A percentile compares a stretch with the other conserved stretches of the same genome.
These are phyloP conservation scores for Eupithecia subfuscata DNA, from an alignment of 2,888 invertebrate species.

Conservation along the genomic window DNA sequence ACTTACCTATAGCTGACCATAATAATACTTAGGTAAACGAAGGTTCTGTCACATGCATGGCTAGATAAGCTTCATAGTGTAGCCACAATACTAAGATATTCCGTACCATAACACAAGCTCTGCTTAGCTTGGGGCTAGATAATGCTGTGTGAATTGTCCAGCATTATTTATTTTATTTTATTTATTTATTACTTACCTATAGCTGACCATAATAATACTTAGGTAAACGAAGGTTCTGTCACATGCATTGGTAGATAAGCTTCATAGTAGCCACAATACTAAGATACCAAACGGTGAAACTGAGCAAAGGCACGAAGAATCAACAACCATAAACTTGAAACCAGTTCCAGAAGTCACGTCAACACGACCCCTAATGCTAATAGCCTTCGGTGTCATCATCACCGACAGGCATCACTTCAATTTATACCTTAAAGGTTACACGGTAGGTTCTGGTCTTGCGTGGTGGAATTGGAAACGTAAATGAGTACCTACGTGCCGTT, in stretches of 20 bases:
- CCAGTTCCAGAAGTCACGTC: constrained; percentile 71
- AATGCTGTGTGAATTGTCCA: too few relatives aligned
- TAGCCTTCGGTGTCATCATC: constrained; percentile 57
- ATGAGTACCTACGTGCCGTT: constrained; percentile 71
- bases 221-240: background rate
- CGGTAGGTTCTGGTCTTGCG: constrained; percentile 47
- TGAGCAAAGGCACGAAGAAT: constrained; percentile 25
- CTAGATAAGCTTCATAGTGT: too few relatives aligned
- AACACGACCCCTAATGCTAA: constrained; percentile 68
- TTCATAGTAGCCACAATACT: constrained; percentile 11
- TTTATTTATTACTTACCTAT: background rate
- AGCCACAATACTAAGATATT: too few relatives aligned
- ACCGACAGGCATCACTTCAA: constrained; percentile 37
- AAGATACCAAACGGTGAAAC: constrained; percentile 17
- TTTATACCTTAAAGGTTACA: constrained; percentile 49
- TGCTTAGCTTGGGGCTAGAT: too few relatives aligned
- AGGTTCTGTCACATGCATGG: too few relatives aligned
- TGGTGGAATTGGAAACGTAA: constrained; percentile 51
- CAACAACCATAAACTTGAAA: constrained; percentile 46
- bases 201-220: background rate
- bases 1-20: too few relatives aligned
- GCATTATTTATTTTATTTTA: too few relatives aligned
- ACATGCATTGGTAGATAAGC: background rate
- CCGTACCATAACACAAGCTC: too few relatives aligned
- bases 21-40: too few relatives aligned